A percentile compares a stretch with the other conserved stretches of the same genome.
Evolutionary conservation across 2,113 vertebrate genomes (phyloP).

Genomic region (Semnornis frantzii): DNA sequence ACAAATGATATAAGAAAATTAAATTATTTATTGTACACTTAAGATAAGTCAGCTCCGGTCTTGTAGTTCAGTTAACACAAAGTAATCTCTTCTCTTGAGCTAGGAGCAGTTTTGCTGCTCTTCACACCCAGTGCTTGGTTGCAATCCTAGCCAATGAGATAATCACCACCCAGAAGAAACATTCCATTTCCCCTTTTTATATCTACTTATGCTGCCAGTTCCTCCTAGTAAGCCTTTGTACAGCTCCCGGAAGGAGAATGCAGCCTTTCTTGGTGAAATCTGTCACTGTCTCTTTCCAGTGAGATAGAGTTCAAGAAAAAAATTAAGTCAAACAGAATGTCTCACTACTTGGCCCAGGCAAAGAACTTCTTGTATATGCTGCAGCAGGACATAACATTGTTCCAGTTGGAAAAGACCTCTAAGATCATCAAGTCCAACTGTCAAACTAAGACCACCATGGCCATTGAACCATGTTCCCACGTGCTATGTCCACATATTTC

Average conservation of each 20-base stretch:
- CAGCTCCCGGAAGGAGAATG: slow-evolving; percentile 16
- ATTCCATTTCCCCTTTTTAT: slow-evolving; percentile 68
- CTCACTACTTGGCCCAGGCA: background rate
- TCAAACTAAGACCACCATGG: too few species aligned
- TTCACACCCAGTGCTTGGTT: slow-evolving; percentile 53
- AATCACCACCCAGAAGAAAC: slow-evolving; percentile 57
- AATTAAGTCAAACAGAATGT: background rate
- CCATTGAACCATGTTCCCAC: too few species aligned
- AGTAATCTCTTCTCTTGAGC: slow-evolving; percentile 18
- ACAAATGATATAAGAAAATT: background rate
- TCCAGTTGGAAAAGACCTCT: too few species aligned
- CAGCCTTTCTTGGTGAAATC: slow-evolving; percentile 23
- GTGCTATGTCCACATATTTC: too few species aligned
- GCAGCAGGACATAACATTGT: background rate
- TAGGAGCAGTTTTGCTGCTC: slow-evolving; percentile 16
- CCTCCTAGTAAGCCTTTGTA: slow-evolving; percentile 38
- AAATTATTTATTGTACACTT: background rate
- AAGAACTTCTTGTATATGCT: background rate
- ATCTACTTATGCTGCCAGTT: slow-evolving; percentile 57
- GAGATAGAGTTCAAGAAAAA: slow-evolving; percentile 26
- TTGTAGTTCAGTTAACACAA: slow-evolving; percentile 10
- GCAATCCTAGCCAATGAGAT: slow-evolving; percentile 71
- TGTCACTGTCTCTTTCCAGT: background rate
- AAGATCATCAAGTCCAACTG: too few species aligned
- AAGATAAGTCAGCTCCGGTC: background rate